Evolutionary conservation across 2,113 vertebrate genomes (phyloP), one percentile per base, ranked within the genome.

Genomic region (Cnemophilus loriae): DNA sequence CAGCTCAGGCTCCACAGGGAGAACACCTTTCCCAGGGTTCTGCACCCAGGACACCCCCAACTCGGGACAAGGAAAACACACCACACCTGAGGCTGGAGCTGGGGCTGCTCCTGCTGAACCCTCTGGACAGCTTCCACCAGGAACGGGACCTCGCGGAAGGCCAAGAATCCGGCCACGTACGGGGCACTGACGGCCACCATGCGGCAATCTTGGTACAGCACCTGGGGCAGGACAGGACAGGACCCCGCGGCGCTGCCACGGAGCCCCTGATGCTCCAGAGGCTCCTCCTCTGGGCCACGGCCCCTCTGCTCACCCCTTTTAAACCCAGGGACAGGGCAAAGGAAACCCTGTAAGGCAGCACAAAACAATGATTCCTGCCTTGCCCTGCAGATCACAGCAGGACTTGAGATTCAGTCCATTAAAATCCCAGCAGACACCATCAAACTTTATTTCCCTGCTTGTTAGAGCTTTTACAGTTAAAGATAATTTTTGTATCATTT

Each of bases 101-200:
- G 2, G 7, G 98, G 98, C 44, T 97, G 37, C 56, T 95, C 93
- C 57, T 55, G 94, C 96, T 96, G 91, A 47, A 99, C 97, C 33
- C 97, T 98, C 92, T 84, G 97, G 41, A 99, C 93, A 11, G 99
- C 98, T 6, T 99, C 98, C 89, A 98, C 97, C 82, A 99, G 97
- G 93, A 98, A 98, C 6, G 98, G 98, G 1, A 96, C 98, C 95
- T 99, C 99, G 47, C 99, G 97, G 96, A 99, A 99, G 76, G 98
- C 99, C 95, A 99, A 86, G 97, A 99, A 99, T 10, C 99, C 99
- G 0, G 99, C 96, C 26, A 99, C 64, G 24, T 99, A 99, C 1
- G 99, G 99, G 16, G 98, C 96, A 0, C 57, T 97, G 75, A 99
- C 97, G 41, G 94, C 74, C 91, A 99, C 98, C 99, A 99, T 98